Base-by-base conservation (phyloP, 2,888 invertebrate species). In the Pedicia rivosa region DNA sequence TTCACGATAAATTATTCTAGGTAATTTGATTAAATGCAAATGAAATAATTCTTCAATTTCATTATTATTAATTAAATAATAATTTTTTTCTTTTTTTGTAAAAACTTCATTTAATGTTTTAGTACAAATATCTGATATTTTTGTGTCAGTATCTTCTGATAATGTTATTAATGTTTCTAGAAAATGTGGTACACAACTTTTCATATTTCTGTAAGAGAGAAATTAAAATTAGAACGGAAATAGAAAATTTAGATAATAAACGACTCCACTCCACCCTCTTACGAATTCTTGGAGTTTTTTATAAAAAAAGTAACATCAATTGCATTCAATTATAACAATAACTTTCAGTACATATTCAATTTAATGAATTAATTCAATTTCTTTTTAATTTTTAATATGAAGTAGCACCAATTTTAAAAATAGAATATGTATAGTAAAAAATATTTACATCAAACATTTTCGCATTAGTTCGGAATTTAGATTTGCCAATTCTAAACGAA, bases 111-210 rank as follows among this genome's bases (percentile, higher is more conserved):
- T 16, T 13, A 35, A 12, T 26, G 25, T 25, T n/a, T 35, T 35
- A 12, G 16, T 26, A 43, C 70, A 67, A 35, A 52, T 48, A 4
- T 48, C 43, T 10, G 65, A 50, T 10, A 82, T 70, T 42, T 67
- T 60, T 1, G 54, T 47, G 42, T 65, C 60, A 7, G 70, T 69
- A 57, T 84, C 82, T 51, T 77, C 74, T 0, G 75, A 69, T 19
- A 83, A 56, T 0, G 72, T 64, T 42, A 84, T 69, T 6, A 81
- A 55, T 22, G 75, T 68, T 54, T 82, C 80, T 3, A 82, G 55
- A 6, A 76, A 60, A 42, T 67, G 57, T n/a, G 69, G 59, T 32
- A 74, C 60, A 35, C 73, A 74, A 0, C 64, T 57, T 14, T 66
- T 65, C 62, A 81, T 68, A 42, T 77, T 73, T 40, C 76, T 74